These are phyloP conservation scores for Stomatorhinus ivindoensis DNA, from an alignment of 2,113 vertebrate genomes.

Conservation along the genomic window DNA sequence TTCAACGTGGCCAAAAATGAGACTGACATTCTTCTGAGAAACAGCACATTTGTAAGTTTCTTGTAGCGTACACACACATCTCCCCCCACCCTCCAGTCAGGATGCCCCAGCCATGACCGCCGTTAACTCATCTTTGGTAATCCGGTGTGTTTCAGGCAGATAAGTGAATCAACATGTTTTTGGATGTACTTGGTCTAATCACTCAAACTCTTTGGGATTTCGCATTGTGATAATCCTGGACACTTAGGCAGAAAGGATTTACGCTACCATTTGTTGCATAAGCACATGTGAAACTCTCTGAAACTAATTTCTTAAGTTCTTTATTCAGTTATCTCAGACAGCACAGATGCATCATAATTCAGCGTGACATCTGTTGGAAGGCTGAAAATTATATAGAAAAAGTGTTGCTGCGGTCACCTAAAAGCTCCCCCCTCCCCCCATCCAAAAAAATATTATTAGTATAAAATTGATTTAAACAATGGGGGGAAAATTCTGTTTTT, in stretches of 20 bases:
- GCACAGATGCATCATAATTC: not conserved
- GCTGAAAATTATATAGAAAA: not conserved
- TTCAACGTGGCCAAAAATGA: slow-evolving; percentile 84
- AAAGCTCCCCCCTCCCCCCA: not conserved
- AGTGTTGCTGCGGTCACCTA: not conserved
- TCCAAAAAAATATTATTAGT: not conserved
- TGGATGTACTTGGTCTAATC: not conserved
- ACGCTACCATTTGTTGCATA: not conserved
- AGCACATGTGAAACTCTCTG: not conserved
- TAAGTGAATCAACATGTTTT: not conserved
- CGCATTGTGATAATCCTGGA: not conserved
- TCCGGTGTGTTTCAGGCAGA: not conserved
- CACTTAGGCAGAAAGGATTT: not conserved
- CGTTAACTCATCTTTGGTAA: not conserved
- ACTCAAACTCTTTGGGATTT: not conserved
- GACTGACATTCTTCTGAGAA: slow-evolving; percentile 78
- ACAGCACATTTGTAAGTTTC: slow-evolving; percentile 86
- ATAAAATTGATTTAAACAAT: not conserved
- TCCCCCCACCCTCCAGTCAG: not conserved
- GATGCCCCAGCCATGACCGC: not conserved
- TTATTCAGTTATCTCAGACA: not conserved
- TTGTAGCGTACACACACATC: not conserved
- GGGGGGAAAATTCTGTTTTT: not conserved
- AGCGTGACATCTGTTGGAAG: not conserved
- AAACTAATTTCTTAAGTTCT: not conserved